Percentiles rank a stretch among this genome's conserved stretches.
Evolutionary conservation across 2,888 invertebrate genomes (phyloP).

Genomic region (Eudemis profundana): DNA sequence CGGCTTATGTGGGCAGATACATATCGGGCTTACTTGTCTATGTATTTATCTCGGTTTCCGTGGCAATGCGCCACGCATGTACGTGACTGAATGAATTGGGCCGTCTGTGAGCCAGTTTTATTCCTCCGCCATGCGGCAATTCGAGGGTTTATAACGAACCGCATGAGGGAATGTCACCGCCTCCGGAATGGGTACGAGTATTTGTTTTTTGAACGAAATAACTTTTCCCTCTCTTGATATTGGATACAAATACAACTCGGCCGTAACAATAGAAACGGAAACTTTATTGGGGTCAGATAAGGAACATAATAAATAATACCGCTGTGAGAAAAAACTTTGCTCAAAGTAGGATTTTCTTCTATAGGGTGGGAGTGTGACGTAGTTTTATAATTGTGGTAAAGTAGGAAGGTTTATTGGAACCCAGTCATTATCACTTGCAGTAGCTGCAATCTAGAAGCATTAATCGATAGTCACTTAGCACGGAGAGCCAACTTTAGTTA

Average conservation of each 20-base stretch:
- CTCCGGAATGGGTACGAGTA: slow-evolving; percentile 52
- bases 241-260: slow-evolving; percentile 39
- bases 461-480: slow-evolving; percentile 47
- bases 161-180: slow-evolving; percentile 57
- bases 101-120: slow-evolving; percentile 58
- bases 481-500: slow-evolving; percentile 46
- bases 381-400: slow-evolving; percentile 1
- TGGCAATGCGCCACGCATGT: slow-evolving; percentile 42
- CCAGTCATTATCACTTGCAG: slow-evolving; percentile 10
- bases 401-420: slow-evolving; percentile 3
- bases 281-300: slow-evolving; percentile 36
- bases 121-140: slow-evolving; percentile 61
- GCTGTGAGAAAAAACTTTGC: slow-evolving; percentile 20
- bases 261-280: slow-evolving; percentile 24
- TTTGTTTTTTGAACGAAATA: slow-evolving; percentile 58
- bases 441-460: slow-evolving; percentile 16
- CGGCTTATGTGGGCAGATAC: slow-evolving; percentile 40
- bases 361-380: not conserved
- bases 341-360: not conserved
- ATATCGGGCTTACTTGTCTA: slow-evolving; percentile 27
- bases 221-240: slow-evolving; percentile 48
- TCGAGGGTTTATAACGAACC: slow-evolving; percentile 67
- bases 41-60: slow-evolving; percentile 43
- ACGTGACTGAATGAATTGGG: slow-evolving; percentile 53
- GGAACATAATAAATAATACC: slow-evolving; percentile 27